phyloP scores from a whole-genome alignment of 1,140 invertebrate genomes.

The Anoplophora glabripennis region DNA sequence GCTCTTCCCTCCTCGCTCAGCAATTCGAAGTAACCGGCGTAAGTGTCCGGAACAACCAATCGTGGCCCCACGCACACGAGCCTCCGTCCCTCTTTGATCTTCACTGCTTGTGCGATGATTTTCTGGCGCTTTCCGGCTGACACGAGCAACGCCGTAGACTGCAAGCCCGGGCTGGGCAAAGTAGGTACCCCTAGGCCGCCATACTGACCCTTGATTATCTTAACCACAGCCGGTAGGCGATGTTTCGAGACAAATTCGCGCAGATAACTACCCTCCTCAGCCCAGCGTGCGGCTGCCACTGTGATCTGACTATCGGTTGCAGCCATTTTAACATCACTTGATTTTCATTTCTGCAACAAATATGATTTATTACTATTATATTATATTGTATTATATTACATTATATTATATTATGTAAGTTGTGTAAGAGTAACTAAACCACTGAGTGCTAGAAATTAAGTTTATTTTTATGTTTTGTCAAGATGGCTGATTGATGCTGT shows the following conservation, averaged over 20 bases:
- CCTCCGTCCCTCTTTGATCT: constrained; percentile 80
- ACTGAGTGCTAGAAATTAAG: too few species aligned
- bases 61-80: constrained; percentile 76
- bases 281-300: constrained; percentile 80
- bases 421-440: too few species aligned
- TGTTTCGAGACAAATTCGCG: constrained; percentile 78
- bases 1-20: constrained; percentile 89
- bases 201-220: constrained; percentile 87
- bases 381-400: too few species aligned
- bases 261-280: constrained; percentile 73
- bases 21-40: constrained; percentile 90
- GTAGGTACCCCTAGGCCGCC: constrained; percentile 83
- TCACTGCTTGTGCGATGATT: constrained; percentile 85
- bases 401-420: too few species aligned
- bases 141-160: constrained; percentile 79
- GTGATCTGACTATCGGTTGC: constrained; percentile 82
- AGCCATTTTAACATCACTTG: constrained; percentile 59
- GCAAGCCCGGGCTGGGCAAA: constrained; percentile 75
- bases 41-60: constrained; percentile 85
- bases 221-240: constrained; percentile 78
- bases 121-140: constrained; percentile 80
- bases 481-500: too few species aligned
- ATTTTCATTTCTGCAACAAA: constrained; percentile 41
- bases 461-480: too few species aligned
- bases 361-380: too few species aligned